These are phyloP conservation scores for Phylloscopus trochiloides DNA, from an alignment of 2,113 vertebrate species.

Conservation along the genomic window DNA sequence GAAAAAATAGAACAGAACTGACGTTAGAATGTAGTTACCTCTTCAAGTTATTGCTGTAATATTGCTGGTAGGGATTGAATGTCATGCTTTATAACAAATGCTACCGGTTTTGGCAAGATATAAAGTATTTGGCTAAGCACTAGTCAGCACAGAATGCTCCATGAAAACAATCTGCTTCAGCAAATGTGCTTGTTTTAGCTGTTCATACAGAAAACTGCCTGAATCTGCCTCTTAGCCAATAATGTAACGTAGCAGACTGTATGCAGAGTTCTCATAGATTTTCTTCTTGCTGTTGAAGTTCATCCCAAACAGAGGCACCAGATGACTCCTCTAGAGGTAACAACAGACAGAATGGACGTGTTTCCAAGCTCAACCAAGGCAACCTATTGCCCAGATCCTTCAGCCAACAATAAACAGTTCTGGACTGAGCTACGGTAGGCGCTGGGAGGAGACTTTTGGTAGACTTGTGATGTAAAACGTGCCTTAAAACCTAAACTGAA, in stretches of 20 bases:
- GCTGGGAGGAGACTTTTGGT: background rate
- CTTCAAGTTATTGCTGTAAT: background rate
- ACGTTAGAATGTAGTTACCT: background rate
- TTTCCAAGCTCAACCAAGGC: background rate
- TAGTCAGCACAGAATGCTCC: background rate
- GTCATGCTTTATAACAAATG: background rate
- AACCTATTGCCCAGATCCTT: background rate
- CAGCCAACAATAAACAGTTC: background rate
- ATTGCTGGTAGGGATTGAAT: background rate
- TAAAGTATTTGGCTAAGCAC: background rate
- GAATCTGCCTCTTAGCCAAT: background rate
- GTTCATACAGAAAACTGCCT: background rate
- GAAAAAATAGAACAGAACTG: background rate
- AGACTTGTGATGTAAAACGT: background rate
- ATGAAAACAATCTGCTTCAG: background rate
- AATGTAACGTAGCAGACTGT: background rate
- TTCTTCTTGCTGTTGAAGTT: background rate
- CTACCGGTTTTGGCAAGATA: background rate
- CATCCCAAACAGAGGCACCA: background rate
- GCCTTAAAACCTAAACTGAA: background rate
- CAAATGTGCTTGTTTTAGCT: background rate
- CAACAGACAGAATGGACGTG: rapidly evolving
- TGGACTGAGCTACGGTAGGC: background rate
- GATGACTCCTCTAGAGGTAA: background rate
- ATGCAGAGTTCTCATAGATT: background rate